Evolutionary conservation across 1,140 invertebrate species (phyloP).

Genomic region (Drosophila littoralis): DNA sequence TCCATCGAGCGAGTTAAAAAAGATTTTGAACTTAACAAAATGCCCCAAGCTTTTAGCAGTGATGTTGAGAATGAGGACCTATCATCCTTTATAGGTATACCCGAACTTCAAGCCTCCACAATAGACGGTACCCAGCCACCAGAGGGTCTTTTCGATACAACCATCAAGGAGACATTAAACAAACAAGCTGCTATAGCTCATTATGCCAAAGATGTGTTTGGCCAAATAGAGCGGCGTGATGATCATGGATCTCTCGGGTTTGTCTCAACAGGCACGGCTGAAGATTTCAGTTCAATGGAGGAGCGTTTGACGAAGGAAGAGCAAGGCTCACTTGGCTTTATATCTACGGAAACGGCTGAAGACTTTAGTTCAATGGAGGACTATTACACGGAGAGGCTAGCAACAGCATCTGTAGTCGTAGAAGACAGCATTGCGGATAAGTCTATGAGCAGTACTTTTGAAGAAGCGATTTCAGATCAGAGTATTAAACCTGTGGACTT

Average conservation of each 20-base stretch:
- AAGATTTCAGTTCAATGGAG: conserved; percentile 78
- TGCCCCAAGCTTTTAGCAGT: conserved; percentile 46
- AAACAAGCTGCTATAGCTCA: conserved; percentile 73
- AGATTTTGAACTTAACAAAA: conserved; percentile 89
- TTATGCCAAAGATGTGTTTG: conserved; percentile 63
- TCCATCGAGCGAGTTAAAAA: conserved; percentile 88
- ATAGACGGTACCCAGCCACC: conserved; percentile 63
- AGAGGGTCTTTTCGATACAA: conserved; percentile 67
- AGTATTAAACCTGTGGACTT: conserved; percentile 70
- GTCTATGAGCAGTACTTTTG: conserved; percentile 60
- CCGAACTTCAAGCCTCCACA: conserved; percentile 58
- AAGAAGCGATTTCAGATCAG: conserved; percentile 69
- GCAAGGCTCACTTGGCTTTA: conserved; percentile 72
- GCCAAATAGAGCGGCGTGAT: conserved; percentile 59
- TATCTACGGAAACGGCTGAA: conserved; percentile 78
- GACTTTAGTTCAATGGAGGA: conserved; percentile 83
- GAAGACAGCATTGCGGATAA: conserved; percentile 58
- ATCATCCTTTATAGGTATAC: conserved; percentile 74
- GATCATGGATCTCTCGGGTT: conserved; percentile 75
- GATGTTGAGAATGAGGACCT: conserved; percentile 54
- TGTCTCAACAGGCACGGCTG: conserved; percentile 75
- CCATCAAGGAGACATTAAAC: conserved; percentile 70
- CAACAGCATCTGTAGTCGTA: conserved; percentile 61
- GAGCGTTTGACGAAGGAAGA: conserved; percentile 72
- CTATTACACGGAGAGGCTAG: conserved; percentile 75